Evolutionary conservation across 2,797 vertebrate genomes (phyloP).

Genomic region (Numenius phaeopus): DNA sequence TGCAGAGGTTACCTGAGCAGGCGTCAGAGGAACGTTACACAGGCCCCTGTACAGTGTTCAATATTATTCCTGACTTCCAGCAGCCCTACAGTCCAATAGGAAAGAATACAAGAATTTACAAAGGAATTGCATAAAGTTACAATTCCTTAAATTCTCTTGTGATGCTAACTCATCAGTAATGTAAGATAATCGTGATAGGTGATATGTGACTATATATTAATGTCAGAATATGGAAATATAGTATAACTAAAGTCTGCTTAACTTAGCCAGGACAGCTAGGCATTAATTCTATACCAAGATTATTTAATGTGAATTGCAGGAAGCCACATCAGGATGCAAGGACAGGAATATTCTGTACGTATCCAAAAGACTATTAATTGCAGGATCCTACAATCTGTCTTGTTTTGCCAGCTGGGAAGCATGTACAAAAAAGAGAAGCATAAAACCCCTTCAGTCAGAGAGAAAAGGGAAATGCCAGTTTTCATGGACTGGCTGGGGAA

Average conservation of each 20-base stretch:
- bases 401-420: not conserved
- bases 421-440: not conserved
- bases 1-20: not conserved
- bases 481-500: not conserved
- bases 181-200: not conserved
- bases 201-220: not conserved
- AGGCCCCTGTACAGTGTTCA: not conserved
- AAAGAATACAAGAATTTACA: not conserved
- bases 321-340: not conserved
- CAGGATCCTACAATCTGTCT: not conserved
- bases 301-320: not conserved
- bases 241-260: not conserved
- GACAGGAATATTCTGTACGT: not conserved
- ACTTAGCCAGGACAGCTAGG: not conserved
- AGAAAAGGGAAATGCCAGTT: not conserved
- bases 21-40: not conserved
- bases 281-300: not conserved
- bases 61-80: not conserved
- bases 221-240: not conserved
- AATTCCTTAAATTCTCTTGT: not conserved
- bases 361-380: not conserved
- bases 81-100: not conserved
- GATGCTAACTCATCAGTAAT: not conserved
- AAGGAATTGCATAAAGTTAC: not conserved
- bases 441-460: not conserved